These are phyloP conservation scores for Cyanoderma ruficeps DNA, from an alignment of 2,113 vertebrate species.

Conservation along the genomic window DNA sequence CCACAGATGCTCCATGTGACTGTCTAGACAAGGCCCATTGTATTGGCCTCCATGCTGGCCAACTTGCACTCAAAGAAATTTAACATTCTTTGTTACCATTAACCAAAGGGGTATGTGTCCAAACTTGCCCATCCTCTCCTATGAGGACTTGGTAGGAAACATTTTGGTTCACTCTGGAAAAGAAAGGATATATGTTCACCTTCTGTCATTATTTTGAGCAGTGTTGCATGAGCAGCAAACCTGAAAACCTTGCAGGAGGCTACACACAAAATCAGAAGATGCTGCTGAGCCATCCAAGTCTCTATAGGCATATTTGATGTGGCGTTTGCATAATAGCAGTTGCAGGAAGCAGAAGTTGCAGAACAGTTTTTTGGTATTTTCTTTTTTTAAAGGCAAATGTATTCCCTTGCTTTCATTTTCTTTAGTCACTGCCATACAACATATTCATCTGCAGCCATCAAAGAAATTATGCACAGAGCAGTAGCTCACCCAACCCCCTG, in stretches of 20 bases:
- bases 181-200: neutral
- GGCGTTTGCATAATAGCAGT: conserved; percentile 16
- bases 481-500: conserved; percentile 56
- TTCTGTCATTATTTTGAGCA: neutral
- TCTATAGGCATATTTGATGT: conserved; percentile 11
- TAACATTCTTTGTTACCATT: neutral
- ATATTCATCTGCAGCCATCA: conserved; percentile 50
- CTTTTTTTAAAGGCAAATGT: neutral
- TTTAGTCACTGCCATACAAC: conserved; percentile 41
- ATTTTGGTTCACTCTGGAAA: neutral
- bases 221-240: neutral
- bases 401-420: conserved; percentile 42
- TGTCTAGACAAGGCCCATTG: neutral
- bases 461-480: conserved; percentile 46
- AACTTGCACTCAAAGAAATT: neutral
- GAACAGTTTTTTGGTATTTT: neutral
- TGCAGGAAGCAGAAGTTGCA: conserved; percentile 37
- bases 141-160: neutral
- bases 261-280: neutral
- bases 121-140: neutral
- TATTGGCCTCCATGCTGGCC: neutral
- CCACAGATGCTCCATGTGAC: neutral
- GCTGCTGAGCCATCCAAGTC: neutral
- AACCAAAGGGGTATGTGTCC: neutral
- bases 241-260: neutral